Evolutionary conservation across 1,140 invertebrate species (phyloP), one percentile per base, ranked within the genome.

Genomic region (Arion vulgaris): DNA sequence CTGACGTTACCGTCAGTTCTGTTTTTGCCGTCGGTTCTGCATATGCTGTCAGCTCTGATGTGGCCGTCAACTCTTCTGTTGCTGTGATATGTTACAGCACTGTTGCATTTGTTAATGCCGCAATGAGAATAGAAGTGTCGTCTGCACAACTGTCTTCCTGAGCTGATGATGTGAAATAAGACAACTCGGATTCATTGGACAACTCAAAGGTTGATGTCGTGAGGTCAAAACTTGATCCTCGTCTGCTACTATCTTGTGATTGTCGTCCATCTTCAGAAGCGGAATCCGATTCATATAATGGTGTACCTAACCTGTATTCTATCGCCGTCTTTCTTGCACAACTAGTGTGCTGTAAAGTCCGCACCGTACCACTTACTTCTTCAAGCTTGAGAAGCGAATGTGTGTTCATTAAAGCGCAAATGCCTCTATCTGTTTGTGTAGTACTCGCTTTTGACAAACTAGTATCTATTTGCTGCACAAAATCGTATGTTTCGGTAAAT

Each of bases 261-360:
- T n/a, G 71, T 9, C 71, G 45, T 26, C 74, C 74, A 53, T 57
- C 74, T 23, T 76, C 74, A 15, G 72, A 74, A 32, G 74, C 28
- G 34, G 74, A 76, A 28, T 76, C 74, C 45, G 74, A 76, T 45
- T 76, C 74, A 34, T 57, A 76, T 49, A 76, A 34, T 7, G 74
- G 51, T 19, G 74, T 76, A 49, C n/a, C 34, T 2, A 53, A 4
- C 15, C 74, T n/a, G 26, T 76, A 53, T 1, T 72, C 71, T 66
- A 28, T 17, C 28, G 62, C 7, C 32, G 62, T 28, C 4, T 32
- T 66, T 26, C 51, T 57, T 15, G 51, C 51, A 26, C 41, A 45
- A 45, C 15, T 7, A 45, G 41, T 45, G 5, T 45, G n/a, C 45
- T 49, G 17, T 9, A 23, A 57, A 57, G 26, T 23, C 53, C 53